Evolutionary conservation across 2,797 vertebrate genomes (phyloP).

Genomic region (Scyliorhinus canicula): DNA sequence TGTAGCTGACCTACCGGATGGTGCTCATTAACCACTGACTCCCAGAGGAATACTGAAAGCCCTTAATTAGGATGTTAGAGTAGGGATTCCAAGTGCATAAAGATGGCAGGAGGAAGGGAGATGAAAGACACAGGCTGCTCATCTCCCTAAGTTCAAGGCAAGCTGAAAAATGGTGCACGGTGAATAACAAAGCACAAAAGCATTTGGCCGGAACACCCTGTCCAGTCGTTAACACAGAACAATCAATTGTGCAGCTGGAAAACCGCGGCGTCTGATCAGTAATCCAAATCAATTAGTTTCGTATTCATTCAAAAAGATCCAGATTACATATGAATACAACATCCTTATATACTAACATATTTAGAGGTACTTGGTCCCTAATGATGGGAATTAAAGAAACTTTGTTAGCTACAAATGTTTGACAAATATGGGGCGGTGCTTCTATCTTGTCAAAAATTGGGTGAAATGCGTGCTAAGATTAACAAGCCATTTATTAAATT

Average conservation of each 20-base stretch:
- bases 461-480: neutral
- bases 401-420: neutral
- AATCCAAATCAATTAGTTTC: neutral
- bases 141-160: slow-evolving; percentile 71
- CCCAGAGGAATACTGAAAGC: slow-evolving; percentile 61
- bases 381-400: neutral
- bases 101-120: slow-evolving; percentile 62
- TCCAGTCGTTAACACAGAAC: neutral
- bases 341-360: neutral
- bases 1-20: slow-evolving; percentile 55
- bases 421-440: neutral
- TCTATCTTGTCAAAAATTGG: neutral
- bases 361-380: neutral
- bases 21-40: slow-evolving; percentile 52
- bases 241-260: neutral
- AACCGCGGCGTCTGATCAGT: neutral
- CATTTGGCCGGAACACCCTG: neutral
- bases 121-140: slow-evolving; percentile 63
- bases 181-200: neutral
- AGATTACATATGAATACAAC: neutral
- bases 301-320: neutral
- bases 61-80: slow-evolving; percentile 74
- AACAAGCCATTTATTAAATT: neutral
- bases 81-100: slow-evolving; percentile 63
- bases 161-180: slow-evolving; percentile 54